Evolutionary conservation across 2,797 vertebrate species (phyloP), one percentile per base, ranked within the genome.

Genomic region (Myotis pilosus): DNA sequence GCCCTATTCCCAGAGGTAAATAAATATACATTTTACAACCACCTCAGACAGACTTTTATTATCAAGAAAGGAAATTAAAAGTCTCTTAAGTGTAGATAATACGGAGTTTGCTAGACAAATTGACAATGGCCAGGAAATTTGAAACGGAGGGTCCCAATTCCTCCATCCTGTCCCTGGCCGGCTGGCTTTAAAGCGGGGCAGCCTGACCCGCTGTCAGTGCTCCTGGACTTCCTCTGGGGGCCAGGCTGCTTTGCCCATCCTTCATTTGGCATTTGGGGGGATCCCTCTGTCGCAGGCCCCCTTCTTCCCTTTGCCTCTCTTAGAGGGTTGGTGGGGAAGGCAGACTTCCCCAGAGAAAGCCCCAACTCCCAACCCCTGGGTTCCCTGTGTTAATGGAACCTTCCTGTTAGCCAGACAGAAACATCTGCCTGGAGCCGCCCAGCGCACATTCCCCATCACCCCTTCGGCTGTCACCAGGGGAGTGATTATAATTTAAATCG

Each of bases 41-140:
- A 94, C 93, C 85, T 92, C 3, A 0, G 93, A 92, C 98, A 98
- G 97, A 96, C 96, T 98, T 92, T 44, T 96, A 92, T 97, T 98
- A 97, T 96, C 98, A 97, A 94, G 95, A 95, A 97, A 97, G 97
- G 95, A 97, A 97, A 97, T 97, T 97, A 96, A 97, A 96, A 93
- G 95, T 96, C 93, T 96, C 95, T 90, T 96, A 95, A 94, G 92
- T 95, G 85, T 92, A 96, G 94, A 97, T 95, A 97, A 94, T 85
- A 49, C 72, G 85, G 84, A 93, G 79, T 60, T 95, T 75, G 80
- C 93, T 92, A 74, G 92, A 95, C 87, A 95, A 94, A 95, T 47
- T 93, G 96, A 97, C 96, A 95, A 94, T 75, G 92, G 83, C 87
- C 94, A 97, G 97, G 94, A 97, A 96, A 94, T 93, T 83, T 87